Evolutionary conservation across 2,113 vertebrate species (phyloP), one percentile per base, ranked within the genome.

Genomic region (Cynopterus brachyotis): DNA sequence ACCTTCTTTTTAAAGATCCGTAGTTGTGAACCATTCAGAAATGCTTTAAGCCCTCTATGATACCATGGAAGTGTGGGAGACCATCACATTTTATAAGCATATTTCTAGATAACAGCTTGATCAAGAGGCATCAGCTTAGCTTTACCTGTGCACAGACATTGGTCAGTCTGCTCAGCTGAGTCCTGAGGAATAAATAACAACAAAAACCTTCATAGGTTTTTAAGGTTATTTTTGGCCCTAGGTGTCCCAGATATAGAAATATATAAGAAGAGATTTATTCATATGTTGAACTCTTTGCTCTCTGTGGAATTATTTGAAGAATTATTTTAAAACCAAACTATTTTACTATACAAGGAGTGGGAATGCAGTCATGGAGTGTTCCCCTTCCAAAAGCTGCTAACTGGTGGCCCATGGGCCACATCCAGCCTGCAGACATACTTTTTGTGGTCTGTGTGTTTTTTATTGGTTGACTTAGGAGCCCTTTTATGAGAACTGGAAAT

Each of bases 221-320:
- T 50, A 19, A 42, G 28, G 57, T 89, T 90, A 57, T 80, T 94
- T 87, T 95, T 75, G 45, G 35, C 20, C 32, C 11, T 60, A 95
- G 24, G 32, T 32, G 45, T 70, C 55, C 83, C 75, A 89, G 66
- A 94, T 94, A 87, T 19, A 95, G 89, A 96, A 94, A 90, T 81
- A 82, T 82, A 4, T 12, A 16, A 50, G 62, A 87, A 94, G 60
- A 82, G 35, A 75, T 83, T 70, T 95, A 88, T 94, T 88, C 81
- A 55, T 93, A 85, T 32, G 6, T 85, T 95, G 80, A 30, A 72
- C 91, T 85, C 26, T 87, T 97, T 96, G 59, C 60, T 59, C 37
- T 80, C 26, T 30, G 26, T 81, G 30, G 32, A 96, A 81, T 96
- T 95, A 91, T 88, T 84, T 87, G 37, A 89, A 97, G 86, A 93